Conservation (phyloP, 2,797 vertebrate genomes). For the Sebastes minor region DNA sequence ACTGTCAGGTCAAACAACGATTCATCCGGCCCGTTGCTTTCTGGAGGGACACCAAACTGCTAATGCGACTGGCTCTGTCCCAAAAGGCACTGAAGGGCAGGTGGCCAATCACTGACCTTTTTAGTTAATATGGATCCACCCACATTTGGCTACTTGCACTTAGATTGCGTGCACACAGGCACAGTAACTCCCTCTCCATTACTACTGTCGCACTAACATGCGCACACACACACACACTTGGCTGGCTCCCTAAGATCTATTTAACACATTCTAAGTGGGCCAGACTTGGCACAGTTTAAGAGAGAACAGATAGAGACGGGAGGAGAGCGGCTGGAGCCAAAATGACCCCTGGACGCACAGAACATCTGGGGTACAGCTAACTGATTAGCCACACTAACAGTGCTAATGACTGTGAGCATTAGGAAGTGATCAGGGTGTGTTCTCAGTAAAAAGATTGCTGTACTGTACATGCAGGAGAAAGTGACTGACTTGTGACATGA, state of each 20-base stretch:
- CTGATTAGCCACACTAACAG: conserved; percentile 51
- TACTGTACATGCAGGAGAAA: not conserved
- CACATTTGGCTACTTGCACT: conserved; percentile 28
- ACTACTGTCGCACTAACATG: not conserved
- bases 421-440: conserved; percentile 21
- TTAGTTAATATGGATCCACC: conserved; percentile 31
- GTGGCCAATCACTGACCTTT: conserved; percentile 57
- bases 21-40: conserved; percentile 44
- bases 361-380: conserved; percentile 59
- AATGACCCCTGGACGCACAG: conserved; percentile 45
- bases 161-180: conserved; percentile 1
- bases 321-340: conserved; percentile 27
- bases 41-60: conserved; percentile 49
- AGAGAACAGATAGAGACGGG: conserved; percentile 29
- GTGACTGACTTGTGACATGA: not conserved
- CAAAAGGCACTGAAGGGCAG: conserved; percentile 33
- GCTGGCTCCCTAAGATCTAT: conserved; percentile 44
- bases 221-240: conserved; percentile 37
- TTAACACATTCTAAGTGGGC: conserved; percentile 53
- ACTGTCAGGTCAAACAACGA: conserved; percentile 50
- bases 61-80: conserved; percentile 53
- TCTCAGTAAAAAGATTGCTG: not conserved
- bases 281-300: conserved; percentile 44
- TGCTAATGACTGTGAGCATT: conserved; percentile 39
- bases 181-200: not conserved